Base-by-base conservation (phyloP, 2,888 invertebrate species). In the Chaetoderma sp. region DNA sequence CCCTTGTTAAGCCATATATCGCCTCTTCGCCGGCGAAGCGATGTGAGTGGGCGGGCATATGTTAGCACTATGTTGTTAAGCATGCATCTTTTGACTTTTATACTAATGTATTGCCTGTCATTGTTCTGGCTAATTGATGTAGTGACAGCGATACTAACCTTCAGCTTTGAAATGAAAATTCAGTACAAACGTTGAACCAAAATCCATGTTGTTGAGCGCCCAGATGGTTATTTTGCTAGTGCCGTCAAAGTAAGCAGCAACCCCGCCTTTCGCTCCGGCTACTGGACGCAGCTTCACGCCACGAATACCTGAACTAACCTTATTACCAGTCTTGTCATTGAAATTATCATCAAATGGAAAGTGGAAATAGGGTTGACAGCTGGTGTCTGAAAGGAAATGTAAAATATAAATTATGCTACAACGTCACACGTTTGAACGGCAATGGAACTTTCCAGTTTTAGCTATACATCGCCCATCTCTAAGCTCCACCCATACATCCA, bases 191-290 rank as follows among this genome's bases (percentile, higher is more conserved):
- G 70, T 68, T 33, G 72, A 72, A 13, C 63, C 54, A 59, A 72
- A 70, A 55, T 70, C 66, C 72, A 72, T 72, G 55, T 72, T 72
- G 66, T 72, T 72, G 45, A 72, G 58, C 10, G 72, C 70, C 72
- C 72, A 72, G n/a, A 68, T 68, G 4, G 70, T 70, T 8, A 68
- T 52, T 42, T 66, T 60, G 6, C 56, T 27, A 6, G 50, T 42
- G 4, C 67, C 64, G 45, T 65, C 33, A 50, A 72, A 68, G 44
- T 64, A 64, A 10, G 67, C 68, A 2, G 72, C 60, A 10, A 65
- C 60, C 1, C 60, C 63, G 4, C 70, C 70, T 6, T 61, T 44
- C 1, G 68, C 60, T 1, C 49, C 65, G 18, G 62, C 49, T 30
- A 59, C 49, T 18, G 64, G 16, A n/a, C 23, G 13, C 32, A 52